phyloP scores from a whole-genome alignment of 2,888 invertebrate genomes.

The Charanyca ferruginea region DNA sequence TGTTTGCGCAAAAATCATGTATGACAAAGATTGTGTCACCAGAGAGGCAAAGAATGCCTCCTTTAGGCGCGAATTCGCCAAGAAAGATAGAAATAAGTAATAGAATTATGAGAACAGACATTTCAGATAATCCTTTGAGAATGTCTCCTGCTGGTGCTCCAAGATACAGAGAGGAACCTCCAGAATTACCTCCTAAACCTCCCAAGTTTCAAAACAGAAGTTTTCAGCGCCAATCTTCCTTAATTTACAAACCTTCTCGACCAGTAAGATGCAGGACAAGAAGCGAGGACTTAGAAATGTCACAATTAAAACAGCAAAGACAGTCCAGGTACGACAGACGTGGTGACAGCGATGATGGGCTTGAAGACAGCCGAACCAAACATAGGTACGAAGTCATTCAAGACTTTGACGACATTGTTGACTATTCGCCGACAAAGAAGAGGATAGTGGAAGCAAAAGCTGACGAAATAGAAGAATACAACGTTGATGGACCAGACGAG shows the following conservation, averaged over 20 bases:
- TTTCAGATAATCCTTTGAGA: constrained; percentile 87
- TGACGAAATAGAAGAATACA: constrained; percentile 88
- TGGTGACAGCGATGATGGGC: constrained; percentile 79
- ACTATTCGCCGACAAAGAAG: constrained; percentile 89
- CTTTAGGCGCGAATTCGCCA: constrained; percentile 87
- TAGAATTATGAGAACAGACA: constrained; percentile 86
- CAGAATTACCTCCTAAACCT: constrained; percentile 87
- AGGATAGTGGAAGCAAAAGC: constrained; percentile 85
- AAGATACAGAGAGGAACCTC: constrained; percentile 81
- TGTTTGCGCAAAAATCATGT: constrained; percentile 85
- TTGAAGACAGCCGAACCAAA: constrained; percentile 81
- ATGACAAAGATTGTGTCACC: constrained; percentile 78
- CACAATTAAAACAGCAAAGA: constrained; percentile 80
- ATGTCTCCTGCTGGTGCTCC: constrained; percentile 76
- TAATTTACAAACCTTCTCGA: constrained; percentile 89
- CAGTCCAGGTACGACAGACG: constrained; percentile 77
- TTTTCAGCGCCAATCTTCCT: constrained; percentile 84
- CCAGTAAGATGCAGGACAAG: constrained; percentile 79
- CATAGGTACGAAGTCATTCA: constrained; percentile 91
- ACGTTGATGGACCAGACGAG: constrained; percentile 90
- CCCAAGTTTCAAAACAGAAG: constrained; percentile 80
- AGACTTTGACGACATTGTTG: constrained; percentile 82
- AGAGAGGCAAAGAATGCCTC: constrained; percentile 81
- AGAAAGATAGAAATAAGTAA: constrained; percentile 82
- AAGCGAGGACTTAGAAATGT: constrained; percentile 89